These are phyloP conservation scores for Cochlearius cochlearius DNA, from an alignment of 2,113 vertebrate genomes.

Conservation along the genomic window DNA sequence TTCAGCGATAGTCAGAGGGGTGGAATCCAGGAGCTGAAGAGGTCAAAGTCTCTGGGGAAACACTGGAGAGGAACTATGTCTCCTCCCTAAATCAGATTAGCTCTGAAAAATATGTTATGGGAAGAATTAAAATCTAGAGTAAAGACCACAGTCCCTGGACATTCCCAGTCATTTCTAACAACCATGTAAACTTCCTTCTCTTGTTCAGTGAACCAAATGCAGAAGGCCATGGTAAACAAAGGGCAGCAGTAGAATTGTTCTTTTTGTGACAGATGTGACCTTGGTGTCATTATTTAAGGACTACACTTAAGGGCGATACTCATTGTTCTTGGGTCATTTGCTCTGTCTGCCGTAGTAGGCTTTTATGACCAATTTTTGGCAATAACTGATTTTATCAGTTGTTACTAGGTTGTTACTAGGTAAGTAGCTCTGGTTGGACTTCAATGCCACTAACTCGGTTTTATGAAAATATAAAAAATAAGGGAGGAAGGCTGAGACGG, in stretches of 20 bases:
- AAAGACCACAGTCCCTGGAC: not conserved
- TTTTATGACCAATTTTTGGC: not conserved
- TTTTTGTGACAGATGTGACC: not conserved
- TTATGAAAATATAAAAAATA: not conserved
- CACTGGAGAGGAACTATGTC: not conserved
- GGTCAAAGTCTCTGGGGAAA: conserved; percentile 3
- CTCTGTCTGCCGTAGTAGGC: not conserved
- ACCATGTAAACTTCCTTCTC: not conserved
- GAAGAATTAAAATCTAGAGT: conserved; percentile 3
- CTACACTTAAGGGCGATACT: not conserved
- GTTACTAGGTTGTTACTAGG: not conserved
- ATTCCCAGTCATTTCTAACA: not conserved
- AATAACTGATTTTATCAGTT: not conserved
- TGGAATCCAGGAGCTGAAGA: conserved; percentile 2
- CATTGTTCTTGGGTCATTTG: not conserved
- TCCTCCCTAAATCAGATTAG: not conserved
- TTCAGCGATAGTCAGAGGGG: not conserved
- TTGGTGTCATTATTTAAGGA: not conserved
- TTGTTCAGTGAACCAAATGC: not conserved
- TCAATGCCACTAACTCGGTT: not conserved
- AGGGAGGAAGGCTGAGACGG: not conserved
- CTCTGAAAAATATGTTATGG: conserved; percentile 19
- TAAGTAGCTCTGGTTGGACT: not conserved
- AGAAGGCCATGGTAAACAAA: not conserved
- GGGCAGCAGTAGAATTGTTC: not conserved